phyloP scores from a whole-genome alignment of 2,797 vertebrate genomes.

The Australoheros facetus region DNA sequence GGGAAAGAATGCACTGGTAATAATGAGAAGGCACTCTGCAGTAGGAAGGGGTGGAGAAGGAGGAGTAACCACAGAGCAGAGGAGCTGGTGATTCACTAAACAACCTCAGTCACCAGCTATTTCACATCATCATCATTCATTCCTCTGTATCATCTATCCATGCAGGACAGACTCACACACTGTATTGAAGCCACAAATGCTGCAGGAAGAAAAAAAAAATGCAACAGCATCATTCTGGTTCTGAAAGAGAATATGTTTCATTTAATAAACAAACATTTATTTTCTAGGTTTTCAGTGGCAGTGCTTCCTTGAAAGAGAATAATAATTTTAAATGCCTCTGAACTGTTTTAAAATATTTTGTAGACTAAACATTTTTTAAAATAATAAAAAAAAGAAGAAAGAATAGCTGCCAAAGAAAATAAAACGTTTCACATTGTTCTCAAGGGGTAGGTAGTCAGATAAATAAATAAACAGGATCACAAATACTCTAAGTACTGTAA shows the following conservation, averaged over 20 bases:
- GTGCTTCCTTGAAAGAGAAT: no score
- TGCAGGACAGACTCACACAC: background rate
- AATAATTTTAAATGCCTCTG: no score
- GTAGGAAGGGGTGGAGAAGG: background rate
- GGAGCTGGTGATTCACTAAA: constrained; percentile 43
- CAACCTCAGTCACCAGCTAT: constrained; percentile 11
- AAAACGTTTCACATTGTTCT: background rate
- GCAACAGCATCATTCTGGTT: no score
- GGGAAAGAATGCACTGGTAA: constrained; percentile 33
- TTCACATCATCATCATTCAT: constrained; percentile 11
- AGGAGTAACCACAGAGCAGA: constrained; percentile 13
- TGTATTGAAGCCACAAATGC: background rate
- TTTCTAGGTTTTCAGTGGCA: background rate
- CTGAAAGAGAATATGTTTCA: background rate
- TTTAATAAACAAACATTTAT: background rate
- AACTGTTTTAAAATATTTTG: background rate
- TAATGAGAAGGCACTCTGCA: constrained; percentile 23
- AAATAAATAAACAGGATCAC: background rate
- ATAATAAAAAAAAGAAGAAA: background rate
- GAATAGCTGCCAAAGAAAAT: background rate
- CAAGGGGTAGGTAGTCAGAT: accelerated
- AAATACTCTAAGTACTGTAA: background rate
- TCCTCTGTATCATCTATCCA: constrained; percentile 17
- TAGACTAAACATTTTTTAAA: background rate
- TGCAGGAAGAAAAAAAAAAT: background rate